Conservation (phyloP, 2,113 vertebrate species). For the Rana temporaria region DNA sequence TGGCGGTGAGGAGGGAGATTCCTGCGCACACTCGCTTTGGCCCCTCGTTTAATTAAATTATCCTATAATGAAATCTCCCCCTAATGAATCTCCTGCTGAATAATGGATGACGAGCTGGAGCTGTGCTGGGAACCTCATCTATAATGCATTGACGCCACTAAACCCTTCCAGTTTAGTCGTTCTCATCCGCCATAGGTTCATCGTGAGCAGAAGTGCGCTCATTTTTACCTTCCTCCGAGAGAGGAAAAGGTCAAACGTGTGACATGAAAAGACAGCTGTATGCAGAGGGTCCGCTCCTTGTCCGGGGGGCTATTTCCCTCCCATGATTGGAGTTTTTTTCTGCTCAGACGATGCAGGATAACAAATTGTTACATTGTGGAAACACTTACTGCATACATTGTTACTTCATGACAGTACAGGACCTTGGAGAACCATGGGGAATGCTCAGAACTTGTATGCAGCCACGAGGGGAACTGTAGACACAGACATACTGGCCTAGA, state of each 20-base stretch:
- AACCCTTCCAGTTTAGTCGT: slow-evolving; percentile 65
- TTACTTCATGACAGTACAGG: no score
- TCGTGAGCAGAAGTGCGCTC: slow-evolving; percentile 60
- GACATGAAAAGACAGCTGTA: slow-evolving; percentile 44
- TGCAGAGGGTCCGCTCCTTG: neutral
- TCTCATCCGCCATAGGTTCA: slow-evolving; percentile 61
- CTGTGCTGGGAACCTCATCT: slow-evolving; percentile 73
- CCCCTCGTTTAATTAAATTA: slow-evolving; percentile 81
- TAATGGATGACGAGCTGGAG: slow-evolving; percentile 79
- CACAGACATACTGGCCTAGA: no score
- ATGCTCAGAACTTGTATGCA: no score
- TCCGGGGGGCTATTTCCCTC: neutral
- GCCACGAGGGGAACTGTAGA: no score
- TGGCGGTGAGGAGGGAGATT: slow-evolving; percentile 18
- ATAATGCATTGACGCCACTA: slow-evolving; percentile 73
- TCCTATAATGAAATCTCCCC: slow-evolving; percentile 82
- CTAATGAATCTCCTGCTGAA: slow-evolving; percentile 74
- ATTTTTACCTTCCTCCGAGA: neutral
- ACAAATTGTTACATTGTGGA: no score
- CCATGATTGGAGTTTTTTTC: no score
- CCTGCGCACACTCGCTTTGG: slow-evolving; percentile 62
- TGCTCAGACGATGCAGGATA: no score
- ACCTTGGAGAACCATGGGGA: no score
- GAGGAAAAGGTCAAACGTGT: slow-evolving; percentile 22
- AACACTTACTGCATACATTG: no score